Conservation (phyloP, 2,888 invertebrate genomes). For the Melangyna quadrimaculata region DNA sequence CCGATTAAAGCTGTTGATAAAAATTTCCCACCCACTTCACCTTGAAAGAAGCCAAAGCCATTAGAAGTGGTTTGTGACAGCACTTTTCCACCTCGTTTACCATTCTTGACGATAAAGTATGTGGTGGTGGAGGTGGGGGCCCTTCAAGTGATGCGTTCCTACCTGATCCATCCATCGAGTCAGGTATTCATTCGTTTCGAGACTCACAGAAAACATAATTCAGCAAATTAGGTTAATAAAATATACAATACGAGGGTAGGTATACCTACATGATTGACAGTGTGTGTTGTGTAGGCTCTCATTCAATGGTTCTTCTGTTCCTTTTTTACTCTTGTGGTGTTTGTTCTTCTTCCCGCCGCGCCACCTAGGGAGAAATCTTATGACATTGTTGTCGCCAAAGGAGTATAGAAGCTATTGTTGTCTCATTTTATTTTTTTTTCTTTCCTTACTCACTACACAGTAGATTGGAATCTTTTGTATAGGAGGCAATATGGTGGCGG, state of each 20-base stretch:
- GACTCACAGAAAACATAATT: constrained; percentile 23
- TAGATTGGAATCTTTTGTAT: background rate
- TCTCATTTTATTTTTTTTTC: constrained; percentile 8
- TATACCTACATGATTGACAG: background rate
- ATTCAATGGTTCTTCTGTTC: background rate
- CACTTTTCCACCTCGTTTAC: constrained; percentile 35
- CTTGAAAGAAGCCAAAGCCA: constrained; percentile 28
- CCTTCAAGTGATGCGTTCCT: background rate
- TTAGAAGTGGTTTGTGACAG: constrained; percentile 16
- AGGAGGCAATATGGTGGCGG: background rate
- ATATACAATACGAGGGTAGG: background rate
- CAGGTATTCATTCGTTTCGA: background rate
- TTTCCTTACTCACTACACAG: background rate
- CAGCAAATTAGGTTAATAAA: constrained; percentile 65
- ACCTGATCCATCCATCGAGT: background rate
- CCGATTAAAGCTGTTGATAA: constrained; percentile 7
- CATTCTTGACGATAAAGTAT: background rate
- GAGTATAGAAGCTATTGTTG: constrained; percentile 30
- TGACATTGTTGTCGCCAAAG: constrained; percentile 26
- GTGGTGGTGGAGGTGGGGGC: background rate
- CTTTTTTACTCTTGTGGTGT: background rate
- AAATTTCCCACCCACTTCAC: constrained; percentile 31
- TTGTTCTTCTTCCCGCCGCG: background rate
- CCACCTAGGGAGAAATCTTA: constrained; percentile 2
- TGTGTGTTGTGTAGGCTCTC: background rate